Evolutionary conservation across 2,113 vertebrate genomes (phyloP), one percentile per base, ranked within the genome.

Genomic region (Syrmaticus mikado): DNA sequence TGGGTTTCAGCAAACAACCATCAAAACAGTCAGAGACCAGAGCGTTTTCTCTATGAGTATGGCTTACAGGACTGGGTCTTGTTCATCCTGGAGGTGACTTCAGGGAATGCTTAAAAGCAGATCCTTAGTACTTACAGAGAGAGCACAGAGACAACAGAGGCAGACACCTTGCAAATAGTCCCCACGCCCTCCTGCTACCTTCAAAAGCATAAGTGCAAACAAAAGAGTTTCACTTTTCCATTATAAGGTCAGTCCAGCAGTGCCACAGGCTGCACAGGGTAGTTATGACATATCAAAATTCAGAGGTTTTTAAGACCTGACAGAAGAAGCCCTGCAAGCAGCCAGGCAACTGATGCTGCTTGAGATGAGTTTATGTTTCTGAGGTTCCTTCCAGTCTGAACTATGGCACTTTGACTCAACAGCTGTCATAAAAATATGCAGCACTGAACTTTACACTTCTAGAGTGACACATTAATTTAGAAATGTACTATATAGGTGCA

Each of bases 381-480:
- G 24, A 67, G 41, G 36, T 24, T 17, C 28, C 18, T 71, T 80
- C 32, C 50, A 75, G 50, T 24, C 64, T 57, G 6, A 71, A 32
- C 38, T 80, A n/a, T 4, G 22, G 58, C 40, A 60, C 30, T 50
- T 11, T 28, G 19, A 86, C 43, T 36, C 5, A 60, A 1, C 34
- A 92, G 25, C 66, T 73, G 32, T 76, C 70, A 52, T 25, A 91
- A 91, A 93, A 70, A 38, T 25, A 82, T 10, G n/a, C 22, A n/a
- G 11, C 87, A 81, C 61, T 66, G 76, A 83, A 40, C 55, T 18
- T 50, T 57, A 71, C 50, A 90, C 67, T 91, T 45, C 77, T 36
- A 86, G 58, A 92, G 45, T n/a, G 88, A 82, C 61, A 85, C 36
- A 8, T 57, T 93, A 89, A 85, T 85, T 92, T 91, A 91, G 79